Evolutionary conservation across 2,113 vertebrate genomes (phyloP).

Genomic region (Pristiophorus japonicus): DNA sequence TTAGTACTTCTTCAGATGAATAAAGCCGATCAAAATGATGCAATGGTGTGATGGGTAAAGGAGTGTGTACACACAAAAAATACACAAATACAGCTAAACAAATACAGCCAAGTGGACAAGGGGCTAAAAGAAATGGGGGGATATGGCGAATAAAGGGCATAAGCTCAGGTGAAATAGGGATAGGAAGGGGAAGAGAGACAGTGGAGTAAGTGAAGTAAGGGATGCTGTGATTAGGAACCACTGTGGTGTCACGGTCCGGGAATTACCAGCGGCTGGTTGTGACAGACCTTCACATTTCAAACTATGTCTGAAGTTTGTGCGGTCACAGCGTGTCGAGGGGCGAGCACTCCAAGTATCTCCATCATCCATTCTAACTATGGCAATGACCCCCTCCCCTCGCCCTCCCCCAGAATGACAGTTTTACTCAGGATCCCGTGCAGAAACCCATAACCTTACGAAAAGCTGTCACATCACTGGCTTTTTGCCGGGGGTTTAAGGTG

Average conservation of each 20-base stretch:
- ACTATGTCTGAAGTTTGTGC: not conserved
- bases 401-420: not conserved
- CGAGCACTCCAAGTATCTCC: not conserved
- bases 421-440: not conserved
- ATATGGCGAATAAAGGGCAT: not conserved
- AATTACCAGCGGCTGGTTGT: not conserved
- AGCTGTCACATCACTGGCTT: conserved; percentile 29
- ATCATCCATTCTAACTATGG: not conserved
- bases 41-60: not conserved
- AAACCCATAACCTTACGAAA: not conserved
- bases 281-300: not conserved
- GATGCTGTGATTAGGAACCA: not conserved
- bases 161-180: not conserved
- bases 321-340: not conserved
- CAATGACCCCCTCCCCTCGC: not conserved
- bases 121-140: not conserved
- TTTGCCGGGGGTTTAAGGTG: conserved; percentile 30
- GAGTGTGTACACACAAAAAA: too few relatives aligned
- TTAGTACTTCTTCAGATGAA: not conserved
- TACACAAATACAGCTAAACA: too few relatives aligned
- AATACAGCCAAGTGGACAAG: not conserved
- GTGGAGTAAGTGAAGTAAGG: not conserved
- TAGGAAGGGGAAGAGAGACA: too few relatives aligned
- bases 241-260: not conserved
- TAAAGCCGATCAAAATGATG: not conserved